Evolutionary conservation across 1,140 invertebrate genomes (phyloP).

Genomic region (Penaeus vannamei): DNA sequence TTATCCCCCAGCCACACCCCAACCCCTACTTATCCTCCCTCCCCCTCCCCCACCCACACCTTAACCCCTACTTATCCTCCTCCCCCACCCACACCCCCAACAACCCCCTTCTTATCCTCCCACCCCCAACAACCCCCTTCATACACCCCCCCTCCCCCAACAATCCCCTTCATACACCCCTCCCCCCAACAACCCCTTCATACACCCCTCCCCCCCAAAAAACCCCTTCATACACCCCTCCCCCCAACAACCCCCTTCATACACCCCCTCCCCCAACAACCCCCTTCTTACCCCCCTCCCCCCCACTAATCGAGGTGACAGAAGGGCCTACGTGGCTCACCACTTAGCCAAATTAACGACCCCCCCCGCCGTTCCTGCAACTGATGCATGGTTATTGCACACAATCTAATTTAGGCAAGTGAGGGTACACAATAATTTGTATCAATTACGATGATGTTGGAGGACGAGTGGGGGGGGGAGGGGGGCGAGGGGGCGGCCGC

Average conservation of each 20-base stretch:
- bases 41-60: too few species aligned
- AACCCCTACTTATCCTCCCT: neutral
- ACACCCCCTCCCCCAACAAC: neutral
- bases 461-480: too few species aligned
- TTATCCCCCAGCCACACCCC: too few species aligned
- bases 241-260: neutral
- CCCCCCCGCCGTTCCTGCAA: slow-evolving; percentile 38
- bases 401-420: slow-evolving; percentile 62
- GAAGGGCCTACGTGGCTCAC: slow-evolving; percentile 19
- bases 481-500: neutral
- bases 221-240: neutral
- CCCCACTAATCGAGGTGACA: slow-evolving; percentile 39
- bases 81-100: too few species aligned
- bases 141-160: neutral
- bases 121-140: too few species aligned
- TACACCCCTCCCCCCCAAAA: neutral
- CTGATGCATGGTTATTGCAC: slow-evolving; percentile 62
- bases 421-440: slow-evolving; percentile 63
- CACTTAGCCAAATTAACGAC: slow-evolving; percentile 54
- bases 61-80: too few species aligned
- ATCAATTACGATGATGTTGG: slow-evolving; percentile 57
- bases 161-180: too few species aligned
- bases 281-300: neutral
- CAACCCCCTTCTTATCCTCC: neutral
- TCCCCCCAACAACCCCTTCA: neutral